phyloP scores from a whole-genome alignment of 2,888 invertebrate genomes.

The Nephrotoma appendiculata region DNA sequence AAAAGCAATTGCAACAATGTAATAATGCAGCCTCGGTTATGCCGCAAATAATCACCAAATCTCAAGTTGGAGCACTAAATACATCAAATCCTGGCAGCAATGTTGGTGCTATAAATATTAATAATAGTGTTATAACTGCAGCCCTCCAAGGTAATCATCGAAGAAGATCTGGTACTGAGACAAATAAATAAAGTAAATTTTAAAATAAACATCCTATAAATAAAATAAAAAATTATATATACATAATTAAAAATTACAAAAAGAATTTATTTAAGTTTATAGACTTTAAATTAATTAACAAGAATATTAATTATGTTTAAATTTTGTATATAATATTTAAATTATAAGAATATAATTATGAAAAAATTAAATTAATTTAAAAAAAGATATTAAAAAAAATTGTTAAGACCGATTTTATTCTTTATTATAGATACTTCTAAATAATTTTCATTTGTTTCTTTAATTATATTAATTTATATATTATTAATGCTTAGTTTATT shows the following conservation, averaged over 20 bases:
- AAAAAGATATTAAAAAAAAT: background rate
- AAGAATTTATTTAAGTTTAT: constrained; percentile 4
- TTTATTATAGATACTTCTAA: background rate
- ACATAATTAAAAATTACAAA: constrained; percentile 1
- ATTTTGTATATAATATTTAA: constrained; percentile 1
- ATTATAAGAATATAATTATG: background rate
- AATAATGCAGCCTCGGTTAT: background rate
- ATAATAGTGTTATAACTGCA: background rate
- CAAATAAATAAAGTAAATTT: background rate
- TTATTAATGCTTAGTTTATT: background rate
- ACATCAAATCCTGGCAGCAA: background rate
- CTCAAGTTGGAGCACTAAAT: background rate
- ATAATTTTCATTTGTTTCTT: background rate
- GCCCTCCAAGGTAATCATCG: constrained; percentile 4
- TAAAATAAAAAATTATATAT: background rate
- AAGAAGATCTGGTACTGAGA: constrained; percentile 2
- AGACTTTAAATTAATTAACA: constrained; percentile 4
- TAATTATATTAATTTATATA: constrained; percentile 3
- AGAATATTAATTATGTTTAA: background rate
- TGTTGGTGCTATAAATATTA: background rate
- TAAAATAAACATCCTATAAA: background rate
- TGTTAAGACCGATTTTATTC: constrained; percentile 4
- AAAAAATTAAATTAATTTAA: background rate
- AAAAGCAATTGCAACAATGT: constrained; percentile 10
- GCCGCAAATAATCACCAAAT: background rate